Conservation (phyloP, 2,888 invertebrate species). For the Netelia melanura region DNA sequence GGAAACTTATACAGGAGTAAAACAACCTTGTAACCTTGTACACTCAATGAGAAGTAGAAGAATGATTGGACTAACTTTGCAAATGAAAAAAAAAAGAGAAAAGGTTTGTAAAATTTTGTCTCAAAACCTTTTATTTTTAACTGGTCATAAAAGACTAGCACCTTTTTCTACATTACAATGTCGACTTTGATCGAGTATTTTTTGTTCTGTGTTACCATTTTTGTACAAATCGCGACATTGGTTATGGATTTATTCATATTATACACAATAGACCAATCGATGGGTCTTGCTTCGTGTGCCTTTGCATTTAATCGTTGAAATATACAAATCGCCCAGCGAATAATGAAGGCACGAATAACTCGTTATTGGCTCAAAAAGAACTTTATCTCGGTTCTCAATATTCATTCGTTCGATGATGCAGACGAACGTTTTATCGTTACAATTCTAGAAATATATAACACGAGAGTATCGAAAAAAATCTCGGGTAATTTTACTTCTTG, state of each 20-base stretch:
- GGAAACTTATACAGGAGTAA: too few relatives aligned
- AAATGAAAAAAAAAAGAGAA: neutral
- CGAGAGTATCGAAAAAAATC: constrained; percentile 10
- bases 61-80: too few relatives aligned
- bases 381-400: neutral
- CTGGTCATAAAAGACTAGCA: constrained; percentile 34
- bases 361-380: neutral
- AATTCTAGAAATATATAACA: constrained; percentile 47
- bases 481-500: constrained; percentile 82
- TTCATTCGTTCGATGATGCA: neutral
- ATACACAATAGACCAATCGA: constrained; percentile 32
- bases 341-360: neutral
- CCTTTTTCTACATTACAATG: constrained; percentile 25
- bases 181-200: constrained; percentile 3
- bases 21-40: too few relatives aligned
- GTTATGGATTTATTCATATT: constrained; percentile 36
- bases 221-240: constrained; percentile 47
- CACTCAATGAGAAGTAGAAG: too few relatives aligned
- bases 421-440: constrained; percentile 8
- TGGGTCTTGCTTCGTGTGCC: constrained; percentile 28
- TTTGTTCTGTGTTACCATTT: constrained; percentile 20
- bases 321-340: neutral
- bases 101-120: neutral
- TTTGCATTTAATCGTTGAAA: neutral
- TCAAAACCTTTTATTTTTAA: constrained; percentile 35